Percentiles rank a stretch among this genome's conserved stretches.
Evolutionary conservation across 2,888 invertebrate genomes (phyloP).

Genomic region (Choreutis nemorana): DNA sequence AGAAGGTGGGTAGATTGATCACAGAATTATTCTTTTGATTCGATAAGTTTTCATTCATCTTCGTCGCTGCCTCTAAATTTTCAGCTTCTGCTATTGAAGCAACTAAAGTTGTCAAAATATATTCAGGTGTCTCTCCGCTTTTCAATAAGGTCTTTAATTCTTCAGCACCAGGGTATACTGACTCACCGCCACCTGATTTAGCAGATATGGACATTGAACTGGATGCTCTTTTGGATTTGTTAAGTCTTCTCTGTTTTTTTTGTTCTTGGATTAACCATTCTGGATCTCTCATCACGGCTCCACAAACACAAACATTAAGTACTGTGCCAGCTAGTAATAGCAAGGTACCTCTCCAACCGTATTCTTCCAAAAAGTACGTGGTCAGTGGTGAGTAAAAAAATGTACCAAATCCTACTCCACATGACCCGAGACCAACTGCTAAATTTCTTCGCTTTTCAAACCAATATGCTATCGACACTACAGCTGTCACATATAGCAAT

Average conservation of each 20-base stretch:
- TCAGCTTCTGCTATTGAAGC: conserved; percentile 66
- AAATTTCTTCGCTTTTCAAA: conserved; percentile 88
- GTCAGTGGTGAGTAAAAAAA: conserved; percentile 88
- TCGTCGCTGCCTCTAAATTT: conserved; percentile 46
- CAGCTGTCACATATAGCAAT: conserved; percentile 86
- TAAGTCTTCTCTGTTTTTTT: conserved; percentile 60
- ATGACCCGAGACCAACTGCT: conserved; percentile 87
- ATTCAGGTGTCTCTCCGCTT: conserved; percentile 74
- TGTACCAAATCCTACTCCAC: conserved; percentile 90
- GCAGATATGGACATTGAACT: conserved; percentile 62
- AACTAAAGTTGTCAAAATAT: conserved; percentile 68
- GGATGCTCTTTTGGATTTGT: conserved; percentile 60
- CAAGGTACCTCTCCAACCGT: conserved; percentile 83
- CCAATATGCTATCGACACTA: conserved; percentile 92
- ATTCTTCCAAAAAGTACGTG: conserved; percentile 75
- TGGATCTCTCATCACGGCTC: conserved; percentile 87
- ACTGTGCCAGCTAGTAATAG: conserved; percentile 83
- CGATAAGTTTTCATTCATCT: conserved; percentile 52
- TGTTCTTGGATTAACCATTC: conserved; percentile 80
- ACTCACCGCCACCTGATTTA: conserved; percentile 58
- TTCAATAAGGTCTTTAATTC: conserved; percentile 75
- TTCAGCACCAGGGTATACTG: conserved; percentile 70
- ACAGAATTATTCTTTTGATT: conserved; percentile 70
- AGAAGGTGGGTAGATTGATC: conserved; percentile 81
- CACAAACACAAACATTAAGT: conserved; percentile 86